Conservation (phyloP, 1,140 invertebrate species). For the Drosophila persimilis region DNA sequence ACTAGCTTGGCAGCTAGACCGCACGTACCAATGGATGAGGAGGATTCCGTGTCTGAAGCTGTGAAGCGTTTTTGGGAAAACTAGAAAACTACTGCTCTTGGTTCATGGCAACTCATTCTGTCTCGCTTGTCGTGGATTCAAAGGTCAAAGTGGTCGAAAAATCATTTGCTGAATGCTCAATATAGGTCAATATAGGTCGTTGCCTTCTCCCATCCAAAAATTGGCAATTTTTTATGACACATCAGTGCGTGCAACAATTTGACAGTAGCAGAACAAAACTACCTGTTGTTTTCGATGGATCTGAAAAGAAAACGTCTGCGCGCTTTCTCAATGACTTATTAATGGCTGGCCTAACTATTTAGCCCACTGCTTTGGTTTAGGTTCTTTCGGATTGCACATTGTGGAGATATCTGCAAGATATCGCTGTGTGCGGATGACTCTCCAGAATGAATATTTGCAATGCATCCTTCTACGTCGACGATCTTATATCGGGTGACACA, state of each 20-base stretch:
- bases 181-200: slow-evolving; percentile 2
- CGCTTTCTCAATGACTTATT: slow-evolving; percentile 44
- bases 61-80: slow-evolving; percentile 20
- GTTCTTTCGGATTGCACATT: slow-evolving; percentile 18
- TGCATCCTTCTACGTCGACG: slow-evolving; percentile 34
- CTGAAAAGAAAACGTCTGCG: slow-evolving; percentile 11
- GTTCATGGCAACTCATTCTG: background rate
- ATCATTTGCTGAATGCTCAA: background rate
- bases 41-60: background rate
- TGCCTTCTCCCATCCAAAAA: background rate
- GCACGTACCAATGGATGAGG: too few relatives aligned
- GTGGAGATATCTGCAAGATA: slow-evolving; percentile 45
- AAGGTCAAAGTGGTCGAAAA: background rate
- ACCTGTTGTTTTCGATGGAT: background rate
- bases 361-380: slow-evolving; percentile 79
- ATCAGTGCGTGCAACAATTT: slow-evolving; percentile 12
- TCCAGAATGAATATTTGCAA: slow-evolving; percentile 19
- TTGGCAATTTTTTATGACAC: slow-evolving; percentile 21
- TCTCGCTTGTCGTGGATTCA: slow-evolving; percentile 9
- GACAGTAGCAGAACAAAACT: slow-evolving; percentile 27
- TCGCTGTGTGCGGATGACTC: slow-evolving; percentile 11
- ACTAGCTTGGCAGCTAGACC: too few relatives aligned
- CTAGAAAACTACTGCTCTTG: background rate
- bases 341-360: slow-evolving; percentile 14
- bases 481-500: slow-evolving; percentile 45